These are phyloP conservation scores for Actinernus sp. DNA, from an alignment of 92 coral and sea anemone genomes.

Conservation along the genomic window DNA sequence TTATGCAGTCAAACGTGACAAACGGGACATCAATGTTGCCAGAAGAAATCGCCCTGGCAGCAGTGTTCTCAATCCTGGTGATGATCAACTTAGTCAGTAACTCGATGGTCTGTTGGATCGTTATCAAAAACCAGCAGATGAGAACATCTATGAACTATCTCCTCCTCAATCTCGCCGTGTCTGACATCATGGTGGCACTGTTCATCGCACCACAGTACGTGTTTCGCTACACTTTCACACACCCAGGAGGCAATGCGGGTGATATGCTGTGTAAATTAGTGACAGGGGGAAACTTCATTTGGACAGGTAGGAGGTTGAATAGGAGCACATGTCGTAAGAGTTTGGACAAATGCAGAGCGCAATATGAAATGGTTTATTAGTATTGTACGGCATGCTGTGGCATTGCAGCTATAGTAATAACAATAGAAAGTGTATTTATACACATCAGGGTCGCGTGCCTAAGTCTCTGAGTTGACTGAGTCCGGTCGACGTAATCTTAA, in stretches of 20 bases:
- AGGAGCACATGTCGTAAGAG: too few species aligned
- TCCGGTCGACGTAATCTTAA: too few species aligned
- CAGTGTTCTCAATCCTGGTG: conserved; percentile 11
- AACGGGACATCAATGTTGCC: too few species aligned
- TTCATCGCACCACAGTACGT: conserved; percentile 50
- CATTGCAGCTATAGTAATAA: too few species aligned
- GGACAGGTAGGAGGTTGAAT: conserved; percentile 32
- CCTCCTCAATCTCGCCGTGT: conserved; percentile 30
- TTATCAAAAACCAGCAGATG: conserved; percentile 16
- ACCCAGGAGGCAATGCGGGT: conserved; percentile 47
- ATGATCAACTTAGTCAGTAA: conserved; percentile 24
- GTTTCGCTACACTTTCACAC: conserved; percentile 16
- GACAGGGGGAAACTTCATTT: conserved; percentile 45
- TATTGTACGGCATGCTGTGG: too few species aligned
- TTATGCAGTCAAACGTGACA: too few species aligned
- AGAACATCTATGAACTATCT: conserved; percentile 31
- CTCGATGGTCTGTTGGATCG: conserved; percentile 17
- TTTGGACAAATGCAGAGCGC: too few species aligned
- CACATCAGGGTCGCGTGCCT: too few species aligned
- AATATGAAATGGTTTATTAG: too few species aligned
- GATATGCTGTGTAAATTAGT: conserved; percentile 33
- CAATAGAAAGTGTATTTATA: too few species aligned
- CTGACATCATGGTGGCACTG: conserved; percentile 47
- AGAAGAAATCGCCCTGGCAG: too few species aligned
- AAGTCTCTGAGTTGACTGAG: too few species aligned